Base-by-base conservation (phyloP, 1,140 invertebrate genomes). In the Adelges cooleyi region DNA sequence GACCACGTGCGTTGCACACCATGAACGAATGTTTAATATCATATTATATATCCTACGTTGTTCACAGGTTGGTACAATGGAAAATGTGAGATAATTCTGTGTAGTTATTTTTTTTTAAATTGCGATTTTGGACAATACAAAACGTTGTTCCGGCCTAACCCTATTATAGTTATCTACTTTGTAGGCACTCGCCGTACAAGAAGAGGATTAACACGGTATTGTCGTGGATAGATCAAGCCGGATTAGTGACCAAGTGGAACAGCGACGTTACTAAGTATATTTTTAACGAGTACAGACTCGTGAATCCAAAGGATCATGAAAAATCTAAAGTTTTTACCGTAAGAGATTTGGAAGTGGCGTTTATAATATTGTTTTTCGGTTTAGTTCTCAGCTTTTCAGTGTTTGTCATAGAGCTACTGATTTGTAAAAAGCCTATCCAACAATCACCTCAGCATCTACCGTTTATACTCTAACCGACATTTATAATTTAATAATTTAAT, bases 21-120 rank as follows among this genome's bases (percentile, higher is more conserved):
- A 68, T 77, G 27, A 65, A 71, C 2, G 73, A 78, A 36, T 77
- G 76, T 69, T 72, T 74, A 10, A 66, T 73, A 29, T 72, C 66
- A 5, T 76, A 73, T 65, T 73, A 71, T 68, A 66, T 78, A 6
- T 69, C 71, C 0, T 77, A 75, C 66, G 65, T 73, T 1, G 36
- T 75, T 25, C 71, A 67, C 44, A 62, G 56, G 56, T 56, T 8
- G 4, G 5, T 44, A 3, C 5, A 44, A 33, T 33, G 29, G 11
- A 6, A 33, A 33, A 6, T 33, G 11, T 33, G 29, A 33, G 11
- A 33, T 6, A 33, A 33, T 6, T 33, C 29, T 33, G 11, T 11
- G 29, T 33, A 33, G 5, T 6, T 6, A 33, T 33, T 6, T 33
- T 33, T 6, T 33, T 33, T 33, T 33, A 33, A 33, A n/a, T n/a